Evolutionary conservation across 2,797 vertebrate genomes (phyloP), one percentile per base, ranked within the genome.

Genomic region (Botia almorhae): DNA sequence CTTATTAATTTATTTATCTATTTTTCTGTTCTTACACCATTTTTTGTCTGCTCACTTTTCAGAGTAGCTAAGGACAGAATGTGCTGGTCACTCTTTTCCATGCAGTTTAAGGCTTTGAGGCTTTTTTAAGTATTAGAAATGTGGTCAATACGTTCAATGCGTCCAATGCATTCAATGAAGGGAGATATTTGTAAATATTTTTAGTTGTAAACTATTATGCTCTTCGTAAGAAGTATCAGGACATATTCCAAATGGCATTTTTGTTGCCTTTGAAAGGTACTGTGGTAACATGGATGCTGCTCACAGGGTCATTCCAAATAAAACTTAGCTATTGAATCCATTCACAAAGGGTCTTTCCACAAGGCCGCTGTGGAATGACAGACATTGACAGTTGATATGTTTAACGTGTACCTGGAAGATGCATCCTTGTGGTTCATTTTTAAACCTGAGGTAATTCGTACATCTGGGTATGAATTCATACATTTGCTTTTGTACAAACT

Each of bases 1-100:
- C 33, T n/a, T 33, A 36, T 12, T 36, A 3, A 50, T 21, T 78
- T 1, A 50, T 55, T 69, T 79, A 74, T 75, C 64, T 84, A 81
- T 87, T 84, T 84, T 87, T 88, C 86, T 76, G 88, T 70, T 84
- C 78, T 85, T 84, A 74, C 87, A 71, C 80, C 78, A 78, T 70
- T 56, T 48, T 67, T n/a, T 17, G 43, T 76, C 21, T 69, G 69
- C 72, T 73, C 61, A 51, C 61, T 72, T 56, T 78, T 84, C 81
- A 46, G 48, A 50, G 5, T 76, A 74, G 78, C 80, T 83, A 33
- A 33, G 33, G 3, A 33, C 33, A 33, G 63, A 46, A 50, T 78
- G 69, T 81, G 60, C 53, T 10, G 48, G 14, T 76, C 33, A 39
- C 33, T 67, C 63, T 76, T 14, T 67, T 48, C 46, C 46, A 48